A percentile compares a stretch with the other conserved stretches of the same genome.
These are phyloP conservation scores for Cyclura pinguis DNA, from an alignment of 2,797 vertebrate genomes.

Conservation along the genomic window DNA sequence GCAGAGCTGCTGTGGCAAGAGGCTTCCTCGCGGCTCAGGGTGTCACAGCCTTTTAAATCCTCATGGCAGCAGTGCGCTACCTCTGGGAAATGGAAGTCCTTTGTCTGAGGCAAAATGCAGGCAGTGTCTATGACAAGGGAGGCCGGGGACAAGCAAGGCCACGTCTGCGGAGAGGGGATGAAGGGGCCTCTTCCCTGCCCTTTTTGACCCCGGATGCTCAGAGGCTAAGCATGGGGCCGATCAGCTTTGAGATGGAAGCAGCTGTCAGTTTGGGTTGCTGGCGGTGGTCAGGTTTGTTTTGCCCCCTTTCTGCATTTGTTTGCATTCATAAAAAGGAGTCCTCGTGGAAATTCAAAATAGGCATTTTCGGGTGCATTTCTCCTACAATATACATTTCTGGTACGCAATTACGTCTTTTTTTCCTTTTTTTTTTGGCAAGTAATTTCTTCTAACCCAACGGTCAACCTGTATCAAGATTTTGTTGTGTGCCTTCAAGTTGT, in stretches of 20 bases:
- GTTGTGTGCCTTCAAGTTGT: too few relatives aligned
- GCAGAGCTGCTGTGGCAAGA: too few relatives aligned
- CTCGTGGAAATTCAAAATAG: too few relatives aligned
- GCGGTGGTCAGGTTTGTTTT: not conserved
- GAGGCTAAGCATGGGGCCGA: not conserved
- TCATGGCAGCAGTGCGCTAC: not conserved
- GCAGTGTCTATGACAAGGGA: too few relatives aligned
- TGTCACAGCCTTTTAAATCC: slow-evolving; percentile 4
- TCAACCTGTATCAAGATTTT: too few relatives aligned
- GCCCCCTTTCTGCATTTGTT: not conserved
- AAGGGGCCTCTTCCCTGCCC: not conserved
- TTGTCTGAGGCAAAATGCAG: not conserved
- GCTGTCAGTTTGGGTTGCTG: not conserved
- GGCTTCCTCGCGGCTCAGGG: not conserved
- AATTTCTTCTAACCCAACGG: too few relatives aligned
- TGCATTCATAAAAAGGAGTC: not conserved
- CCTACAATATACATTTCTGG: too few relatives aligned
- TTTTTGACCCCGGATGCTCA: not conserved
- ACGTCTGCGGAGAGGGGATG: not conserved
- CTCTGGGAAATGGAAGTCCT: not conserved
- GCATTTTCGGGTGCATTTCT: too few relatives aligned
- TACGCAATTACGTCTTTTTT: too few relatives aligned
- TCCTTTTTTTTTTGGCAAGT: too few relatives aligned
- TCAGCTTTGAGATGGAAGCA: not conserved
- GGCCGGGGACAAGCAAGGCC: not conserved